A percentile compares a stretch with the other conserved stretches of the same genome.
Evolutionary conservation across 2,113 vertebrate genomes (phyloP).

Genomic region (Leucopternis melanops): DNA sequence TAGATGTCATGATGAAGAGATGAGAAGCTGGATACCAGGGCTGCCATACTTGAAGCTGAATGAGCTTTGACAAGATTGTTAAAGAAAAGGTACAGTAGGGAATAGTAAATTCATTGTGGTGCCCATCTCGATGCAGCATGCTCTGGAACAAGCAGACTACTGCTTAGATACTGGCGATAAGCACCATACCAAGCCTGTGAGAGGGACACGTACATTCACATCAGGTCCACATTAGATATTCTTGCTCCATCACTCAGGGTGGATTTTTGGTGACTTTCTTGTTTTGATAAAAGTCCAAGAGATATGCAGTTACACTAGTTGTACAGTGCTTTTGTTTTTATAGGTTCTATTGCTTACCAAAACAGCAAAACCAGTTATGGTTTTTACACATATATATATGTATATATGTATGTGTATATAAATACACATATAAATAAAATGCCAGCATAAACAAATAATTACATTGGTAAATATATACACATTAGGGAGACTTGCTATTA

Average conservation of each 20-base stretch:
- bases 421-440: not conserved
- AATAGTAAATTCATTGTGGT: accelerated
- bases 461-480: not conserved
- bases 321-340: not conserved
- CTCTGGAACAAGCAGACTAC: not conserved
- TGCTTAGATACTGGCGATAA: not conserved
- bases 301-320: not conserved
- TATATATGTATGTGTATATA: not conserved
- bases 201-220: too few relatives aligned
- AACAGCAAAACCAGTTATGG: not conserved
- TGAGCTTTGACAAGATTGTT: not conserved
- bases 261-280: not conserved
- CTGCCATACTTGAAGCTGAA: not conserved
- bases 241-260: not conserved
- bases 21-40: not conserved
- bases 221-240: not conserved
- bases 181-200: not conserved
- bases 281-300: not conserved
- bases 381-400: not conserved
- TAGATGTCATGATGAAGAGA: not conserved
- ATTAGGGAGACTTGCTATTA: not conserved
- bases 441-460: not conserved
- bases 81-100: not conserved
- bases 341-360: not conserved
- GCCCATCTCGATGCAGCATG: not conserved